Evolutionary conservation across 2,113 vertebrate genomes (phyloP), one percentile per base, ranked within the genome.

Genomic region (Hiodon tergisus): DNA sequence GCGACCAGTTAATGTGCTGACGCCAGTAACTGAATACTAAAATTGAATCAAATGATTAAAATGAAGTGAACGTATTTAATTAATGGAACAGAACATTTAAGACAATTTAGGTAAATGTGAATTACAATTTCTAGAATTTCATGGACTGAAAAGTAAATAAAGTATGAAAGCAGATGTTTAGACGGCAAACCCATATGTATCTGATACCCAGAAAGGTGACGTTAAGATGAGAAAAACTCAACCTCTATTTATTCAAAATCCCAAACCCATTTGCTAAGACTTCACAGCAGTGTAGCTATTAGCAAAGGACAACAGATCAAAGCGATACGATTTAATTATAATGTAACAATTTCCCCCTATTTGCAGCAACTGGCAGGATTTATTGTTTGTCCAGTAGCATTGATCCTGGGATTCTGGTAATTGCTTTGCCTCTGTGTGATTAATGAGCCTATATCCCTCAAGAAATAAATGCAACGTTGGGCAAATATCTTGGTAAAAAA

Each of bases 351-450:
- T 85, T 82, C 66, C 65, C 62, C 73, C 73, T 46, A 46, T 82
- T 70, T 52, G 77, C 78, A n/a, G 60, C 77, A 69, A 74, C 76
- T 76, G 77, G 6, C 58, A 74, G 80, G 80, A 89, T 88, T 88
- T 82, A 87, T 85, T 84, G 85, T 86, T 87, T 78, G 84, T 86
- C 78, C 76, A 70, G 80, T 51, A 50, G 65, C 76, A 88, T 88
- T 83, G 87, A 90, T 90, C 89, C 86, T 86, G 66, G 81, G 82
- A 85, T 88, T 87, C 76, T 82, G 81, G 86, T 90, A 89, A 90
- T 87, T 89, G 87, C 88, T 90, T 85, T 80, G 76, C 80, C 79
- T 85, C 79, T 16, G 50, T 81, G 86, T 88, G 84, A 89, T 89
- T 88, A 87, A 84, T 83, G 85, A 87, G 85, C 81, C 78, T 68